Evolutionary conservation across 2,113 vertebrate genomes (phyloP).

Genomic region (Tetraodon nigroviridis): DNA sequence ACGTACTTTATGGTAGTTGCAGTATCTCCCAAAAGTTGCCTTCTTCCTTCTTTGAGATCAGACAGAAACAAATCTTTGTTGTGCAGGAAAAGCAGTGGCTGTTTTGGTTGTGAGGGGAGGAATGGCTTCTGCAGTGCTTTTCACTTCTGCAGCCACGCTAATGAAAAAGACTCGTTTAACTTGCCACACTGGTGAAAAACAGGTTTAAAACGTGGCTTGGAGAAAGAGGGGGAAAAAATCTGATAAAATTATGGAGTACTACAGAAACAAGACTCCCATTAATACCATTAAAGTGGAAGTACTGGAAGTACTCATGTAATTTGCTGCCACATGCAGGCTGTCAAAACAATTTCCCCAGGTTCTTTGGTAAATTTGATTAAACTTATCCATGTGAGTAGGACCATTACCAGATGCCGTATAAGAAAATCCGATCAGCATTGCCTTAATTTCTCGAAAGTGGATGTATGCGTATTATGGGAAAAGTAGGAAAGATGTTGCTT

Average conservation of each 20-base stretch:
- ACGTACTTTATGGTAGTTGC: not conserved
- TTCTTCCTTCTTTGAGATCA: slow-evolving; percentile 12
- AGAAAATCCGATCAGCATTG: slow-evolving; percentile 38
- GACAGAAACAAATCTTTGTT: slow-evolving; percentile 27
- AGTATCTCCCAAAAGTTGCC: slow-evolving; percentile 14
- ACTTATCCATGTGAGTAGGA: slow-evolving; percentile 47
- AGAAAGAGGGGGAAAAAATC: too few relatives aligned
- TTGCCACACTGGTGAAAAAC: not conserved
- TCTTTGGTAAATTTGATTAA: slow-evolving; percentile 51
- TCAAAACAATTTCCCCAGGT: slow-evolving; percentile 40
- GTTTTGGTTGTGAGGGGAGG: slow-evolving; percentile 12
- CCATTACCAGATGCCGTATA: slow-evolving; percentile 23
- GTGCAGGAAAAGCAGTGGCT: slow-evolving; percentile 13
- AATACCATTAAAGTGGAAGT: slow-evolving; percentile 33
- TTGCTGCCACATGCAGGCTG: slow-evolving; percentile 27
- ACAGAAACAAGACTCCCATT: slow-evolving; percentile 17
- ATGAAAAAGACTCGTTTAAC: not conserved
- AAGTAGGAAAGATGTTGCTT: slow-evolving; percentile 6
- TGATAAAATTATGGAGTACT: too few relatives aligned
- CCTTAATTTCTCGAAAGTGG: slow-evolving; percentile 42
- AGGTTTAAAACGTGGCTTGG: too few relatives aligned
- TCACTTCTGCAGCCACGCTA: not conserved
- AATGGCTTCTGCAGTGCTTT: not conserved
- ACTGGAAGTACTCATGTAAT: slow-evolving; percentile 28
- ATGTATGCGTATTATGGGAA: slow-evolving; percentile 20